These are phyloP conservation scores for Muschampia plurimacula DNA, from an alignment of 2,888 invertebrate genomes.

Conservation along the genomic window DNA sequence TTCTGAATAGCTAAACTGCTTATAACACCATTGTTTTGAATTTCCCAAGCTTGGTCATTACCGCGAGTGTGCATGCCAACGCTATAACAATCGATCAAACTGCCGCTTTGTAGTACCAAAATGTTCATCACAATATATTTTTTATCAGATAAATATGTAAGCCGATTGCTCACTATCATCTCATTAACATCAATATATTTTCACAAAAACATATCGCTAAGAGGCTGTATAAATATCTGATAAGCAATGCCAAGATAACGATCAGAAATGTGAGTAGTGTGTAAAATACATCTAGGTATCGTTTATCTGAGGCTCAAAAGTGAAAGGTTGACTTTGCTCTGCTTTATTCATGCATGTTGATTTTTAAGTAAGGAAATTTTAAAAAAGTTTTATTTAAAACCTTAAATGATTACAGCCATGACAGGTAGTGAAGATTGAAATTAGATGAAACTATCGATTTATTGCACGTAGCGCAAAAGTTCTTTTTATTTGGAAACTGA, in stretches of 20 bases:
- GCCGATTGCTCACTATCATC: conserved; percentile 67
- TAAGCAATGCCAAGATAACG: conserved; percentile 37
- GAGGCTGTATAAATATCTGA: conserved; percentile 30
- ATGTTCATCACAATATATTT: conserved; percentile 48
- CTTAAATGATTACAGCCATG: background rate
- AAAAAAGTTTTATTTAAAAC: background rate
- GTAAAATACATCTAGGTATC: background rate
- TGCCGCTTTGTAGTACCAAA: conserved; percentile 40
- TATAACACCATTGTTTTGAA: conserved; percentile 28
- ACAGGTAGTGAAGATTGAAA: conserved; percentile 20
- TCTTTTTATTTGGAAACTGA: conserved; percentile 37
- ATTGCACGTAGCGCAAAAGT: conserved; percentile 11
- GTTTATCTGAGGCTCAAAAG: conserved; percentile 8
- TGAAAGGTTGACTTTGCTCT: background rate
- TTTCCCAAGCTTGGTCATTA: conserved; percentile 26
- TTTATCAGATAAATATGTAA: conserved; percentile 70
- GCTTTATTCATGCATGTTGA: conserved; percentile 2
- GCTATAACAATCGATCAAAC: conserved; percentile 62
- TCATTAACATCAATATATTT: conserved; percentile 60
- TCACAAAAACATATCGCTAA: conserved; percentile 55
- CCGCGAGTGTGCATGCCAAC: conserved; percentile 10
- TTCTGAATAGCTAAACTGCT: conserved; percentile 23
- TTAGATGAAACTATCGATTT: conserved; percentile 22
- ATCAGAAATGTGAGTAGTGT: conserved; percentile 25
- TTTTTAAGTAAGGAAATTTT: background rate